Percentiles rank a stretch among this genome's conserved stretches.
phyloP scores from a whole-genome alignment of 2,888 invertebrate species.

The Leptothorax acervorum region DNA sequence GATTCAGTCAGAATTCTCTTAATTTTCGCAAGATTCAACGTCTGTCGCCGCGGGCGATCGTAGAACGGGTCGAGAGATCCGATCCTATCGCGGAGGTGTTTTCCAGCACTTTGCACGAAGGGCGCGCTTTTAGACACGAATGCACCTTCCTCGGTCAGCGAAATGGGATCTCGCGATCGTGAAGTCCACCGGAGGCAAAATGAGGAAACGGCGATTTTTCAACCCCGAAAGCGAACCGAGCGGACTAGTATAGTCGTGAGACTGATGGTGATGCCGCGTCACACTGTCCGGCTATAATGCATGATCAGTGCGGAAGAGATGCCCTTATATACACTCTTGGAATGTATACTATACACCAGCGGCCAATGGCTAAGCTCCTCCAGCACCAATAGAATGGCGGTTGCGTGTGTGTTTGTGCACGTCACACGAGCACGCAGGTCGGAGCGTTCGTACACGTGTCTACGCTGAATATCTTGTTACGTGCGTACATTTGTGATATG shows the following conservation, averaged over 20 bases:
- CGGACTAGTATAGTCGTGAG: background rate
- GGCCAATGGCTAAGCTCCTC: too few species aligned
- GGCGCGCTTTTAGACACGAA: background rate
- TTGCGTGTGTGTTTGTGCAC: slow-evolving; percentile 62
- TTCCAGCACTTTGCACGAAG: background rate
- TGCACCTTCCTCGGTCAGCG: background rate
- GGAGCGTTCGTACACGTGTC: too few species aligned
- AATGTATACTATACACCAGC: slow-evolving; percentile 73
- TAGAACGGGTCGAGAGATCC: background rate
- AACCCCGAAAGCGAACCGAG: background rate
- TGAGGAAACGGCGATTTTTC: background rate
- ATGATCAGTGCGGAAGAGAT: slow-evolving; percentile 70
- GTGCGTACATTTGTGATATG: too few species aligned
- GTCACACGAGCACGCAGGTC: too few species aligned
- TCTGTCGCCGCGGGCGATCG: background rate
- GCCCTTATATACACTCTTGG: slow-evolving; percentile 80
- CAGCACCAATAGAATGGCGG: slow-evolving; percentile 76
- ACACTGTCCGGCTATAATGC: slow-evolving; percentile 65
- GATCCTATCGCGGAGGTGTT: background rate
- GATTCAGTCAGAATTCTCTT: background rate
- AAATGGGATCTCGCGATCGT: background rate
- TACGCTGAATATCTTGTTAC: too few species aligned
- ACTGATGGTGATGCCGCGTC: slow-evolving; percentile 26
- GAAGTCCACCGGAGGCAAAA: background rate
- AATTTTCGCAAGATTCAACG: background rate